These are phyloP conservation scores for Scaptomyza pallida DNA, from an alignment of 1,140 invertebrate species.

Conservation along the genomic window DNA sequence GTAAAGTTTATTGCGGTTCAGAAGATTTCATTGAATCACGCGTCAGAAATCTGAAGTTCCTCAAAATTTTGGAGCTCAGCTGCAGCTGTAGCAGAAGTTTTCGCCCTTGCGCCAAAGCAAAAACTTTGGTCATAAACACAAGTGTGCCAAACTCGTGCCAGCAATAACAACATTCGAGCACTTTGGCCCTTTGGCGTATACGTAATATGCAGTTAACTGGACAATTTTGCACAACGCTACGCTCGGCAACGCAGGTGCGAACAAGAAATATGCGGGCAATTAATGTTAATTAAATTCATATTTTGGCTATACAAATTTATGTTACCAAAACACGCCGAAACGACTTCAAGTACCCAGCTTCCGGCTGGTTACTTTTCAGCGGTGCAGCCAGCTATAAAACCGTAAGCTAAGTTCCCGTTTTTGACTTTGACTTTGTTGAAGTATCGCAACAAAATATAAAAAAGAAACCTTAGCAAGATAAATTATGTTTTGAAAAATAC, in stretches of 20 bases:
- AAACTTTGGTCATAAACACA: slow-evolving; percentile 74
- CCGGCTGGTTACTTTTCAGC: slow-evolving; percentile 6
- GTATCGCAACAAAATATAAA: slow-evolving; percentile 7
- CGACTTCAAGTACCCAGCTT: neutral
- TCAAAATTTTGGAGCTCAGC: slow-evolving; percentile 22
- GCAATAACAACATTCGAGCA: slow-evolving; percentile 34
- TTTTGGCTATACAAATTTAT: slow-evolving; percentile 54
- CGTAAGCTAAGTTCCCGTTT: neutral
- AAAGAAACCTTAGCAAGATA: slow-evolving; percentile 27
- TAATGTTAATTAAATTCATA: slow-evolving; percentile 82
- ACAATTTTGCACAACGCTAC: slow-evolving; percentile 48
- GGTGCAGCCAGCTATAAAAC: slow-evolving; percentile 2
- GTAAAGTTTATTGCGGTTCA: slow-evolving; percentile 55
- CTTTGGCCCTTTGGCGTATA: slow-evolving; percentile 56
- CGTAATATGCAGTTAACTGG: slow-evolving; percentile 74
- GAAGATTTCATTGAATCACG: slow-evolving; percentile 64
- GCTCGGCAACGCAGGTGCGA: slow-evolving; percentile 59
- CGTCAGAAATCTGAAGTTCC: slow-evolving; percentile 59
- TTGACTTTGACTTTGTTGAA: slow-evolving; percentile 1
- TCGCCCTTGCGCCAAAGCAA: slow-evolving; percentile 29
- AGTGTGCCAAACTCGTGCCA: slow-evolving; percentile 48
- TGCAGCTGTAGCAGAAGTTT: slow-evolving; percentile 38
- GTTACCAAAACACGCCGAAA: neutral
- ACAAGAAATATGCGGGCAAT: slow-evolving; percentile 66
- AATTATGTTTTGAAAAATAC: slow-evolving; percentile 3